A percentile compares a stretch with the other conserved stretches of the same genome.
Conservation (phyloP, 2,888 invertebrate genomes). For the Aromia moschata region DNA sequence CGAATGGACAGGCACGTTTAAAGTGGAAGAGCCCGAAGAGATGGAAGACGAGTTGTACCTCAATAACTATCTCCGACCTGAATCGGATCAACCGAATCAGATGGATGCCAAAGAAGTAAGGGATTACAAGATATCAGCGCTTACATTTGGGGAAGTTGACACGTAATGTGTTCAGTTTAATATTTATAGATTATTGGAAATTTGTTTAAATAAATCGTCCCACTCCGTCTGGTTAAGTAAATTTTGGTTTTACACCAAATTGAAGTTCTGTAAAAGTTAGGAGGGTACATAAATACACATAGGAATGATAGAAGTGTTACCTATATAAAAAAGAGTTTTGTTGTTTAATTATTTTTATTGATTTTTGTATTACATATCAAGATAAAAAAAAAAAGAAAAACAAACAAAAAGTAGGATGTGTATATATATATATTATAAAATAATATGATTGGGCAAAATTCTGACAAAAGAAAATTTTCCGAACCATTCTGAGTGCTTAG, state of each 20-base stretch:
- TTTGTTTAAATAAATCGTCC: too few relatives aligned
- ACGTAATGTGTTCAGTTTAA: background rate
- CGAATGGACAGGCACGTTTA: constrained; percentile 67
- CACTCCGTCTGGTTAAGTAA: too few relatives aligned
- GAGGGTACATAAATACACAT: too few relatives aligned
- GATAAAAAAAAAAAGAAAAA: too few relatives aligned
- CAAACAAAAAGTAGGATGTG: too few relatives aligned
- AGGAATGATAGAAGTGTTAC: too few relatives aligned
- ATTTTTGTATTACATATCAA: too few relatives aligned
- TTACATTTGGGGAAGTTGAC: constrained; percentile 21
- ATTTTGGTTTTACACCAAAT: too few relatives aligned
- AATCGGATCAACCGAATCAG: constrained; percentile 31
- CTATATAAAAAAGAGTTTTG: too few relatives aligned
- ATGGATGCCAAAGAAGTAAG: constrained; percentile 2
- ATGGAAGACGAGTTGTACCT: constrained; percentile 51
- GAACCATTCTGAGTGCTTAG: background rate
- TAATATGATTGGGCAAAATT: background rate
- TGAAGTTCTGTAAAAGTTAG: too few relatives aligned
- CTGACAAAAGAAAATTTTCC: background rate
- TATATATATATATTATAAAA: background rate
- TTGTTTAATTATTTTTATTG: too few relatives aligned
- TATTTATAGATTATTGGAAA: background rate
- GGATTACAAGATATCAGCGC: constrained; percentile 15
- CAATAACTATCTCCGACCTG: constrained; percentile 30
- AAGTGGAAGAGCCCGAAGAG: constrained; percentile 57